These are phyloP conservation scores for Ophion ventricosus DNA, from an alignment of 2,888 invertebrate species.

Conservation along the genomic window DNA sequence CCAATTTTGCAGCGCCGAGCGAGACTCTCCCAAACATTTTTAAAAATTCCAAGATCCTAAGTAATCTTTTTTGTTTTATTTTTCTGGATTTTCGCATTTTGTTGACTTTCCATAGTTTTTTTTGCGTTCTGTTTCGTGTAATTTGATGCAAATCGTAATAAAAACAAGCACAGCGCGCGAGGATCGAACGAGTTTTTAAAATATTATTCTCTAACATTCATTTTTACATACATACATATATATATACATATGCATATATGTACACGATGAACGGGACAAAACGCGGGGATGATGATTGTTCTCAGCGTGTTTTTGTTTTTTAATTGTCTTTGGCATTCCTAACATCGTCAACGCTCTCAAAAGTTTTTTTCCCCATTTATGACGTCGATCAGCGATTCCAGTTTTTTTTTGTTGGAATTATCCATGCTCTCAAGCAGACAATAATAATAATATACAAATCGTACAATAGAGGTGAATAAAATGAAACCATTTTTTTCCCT, in stretches of 20 bases:
- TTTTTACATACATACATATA: slow-evolving; percentile 7
- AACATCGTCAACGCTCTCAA: slow-evolving; percentile 29
- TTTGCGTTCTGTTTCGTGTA: background rate
- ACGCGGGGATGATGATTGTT: slow-evolving; percentile 63
- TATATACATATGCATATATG: background rate
- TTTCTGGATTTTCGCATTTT: slow-evolving; percentile 15
- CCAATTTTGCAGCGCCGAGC: background rate
- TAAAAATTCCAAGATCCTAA: slow-evolving; percentile 3
- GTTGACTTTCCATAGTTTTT: slow-evolving; percentile 6
- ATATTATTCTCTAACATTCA: slow-evolving; percentile 18
- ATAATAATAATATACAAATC: slow-evolving; percentile 31
- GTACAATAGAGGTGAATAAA: background rate
- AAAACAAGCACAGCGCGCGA: slow-evolving; percentile 57
- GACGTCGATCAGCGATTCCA: slow-evolving; percentile 13
- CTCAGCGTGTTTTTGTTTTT: slow-evolving; percentile 44
- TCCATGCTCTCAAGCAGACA: slow-evolving; percentile 18
- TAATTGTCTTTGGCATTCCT: slow-evolving; percentile 50
- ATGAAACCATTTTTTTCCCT: background rate
- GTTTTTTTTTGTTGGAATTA: slow-evolving; percentile 24
- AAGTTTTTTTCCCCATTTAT: slow-evolving; percentile 5
- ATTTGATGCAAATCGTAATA: slow-evolving; percentile 43
- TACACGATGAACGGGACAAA: slow-evolving; percentile 36
- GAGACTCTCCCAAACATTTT: background rate
- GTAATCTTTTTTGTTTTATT: background rate
- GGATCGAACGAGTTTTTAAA: slow-evolving; percentile 9